Percentiles rank a stretch among this genome's conserved stretches.
Conservation (phyloP, 2,888 invertebrate species). For the Lapara coniferarum region DNA sequence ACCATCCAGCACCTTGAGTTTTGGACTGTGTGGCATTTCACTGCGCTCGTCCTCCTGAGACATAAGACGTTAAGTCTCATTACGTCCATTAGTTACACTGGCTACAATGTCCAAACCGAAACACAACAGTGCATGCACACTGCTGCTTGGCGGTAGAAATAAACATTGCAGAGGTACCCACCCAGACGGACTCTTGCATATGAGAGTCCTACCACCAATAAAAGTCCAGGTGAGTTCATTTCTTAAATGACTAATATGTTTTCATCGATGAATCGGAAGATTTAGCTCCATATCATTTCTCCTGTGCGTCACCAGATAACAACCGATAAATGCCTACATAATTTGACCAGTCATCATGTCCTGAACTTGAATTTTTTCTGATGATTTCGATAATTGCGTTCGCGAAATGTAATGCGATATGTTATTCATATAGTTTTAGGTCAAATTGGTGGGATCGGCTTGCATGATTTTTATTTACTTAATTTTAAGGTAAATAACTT, state of each 20-base stretch:
- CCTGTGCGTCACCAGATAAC: conserved; percentile 6
- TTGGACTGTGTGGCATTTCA: too few relatives aligned
- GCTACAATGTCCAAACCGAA: too few relatives aligned
- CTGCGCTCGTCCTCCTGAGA: too few relatives aligned
- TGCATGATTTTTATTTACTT: not conserved
- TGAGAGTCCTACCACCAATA: too few relatives aligned
- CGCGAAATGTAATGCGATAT: conserved; percentile 17
- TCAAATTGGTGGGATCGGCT: not conserved
- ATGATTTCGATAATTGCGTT: conserved; percentile 1
- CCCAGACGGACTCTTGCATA: too few relatives aligned
- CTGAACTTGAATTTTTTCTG: conserved; percentile 22
- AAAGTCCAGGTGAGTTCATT: too few relatives aligned
- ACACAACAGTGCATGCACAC: too few relatives aligned
- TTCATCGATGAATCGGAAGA: not conserved
- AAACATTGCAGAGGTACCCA: too few relatives aligned
- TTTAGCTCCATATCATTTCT: not conserved
- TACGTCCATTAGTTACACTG: too few relatives aligned
- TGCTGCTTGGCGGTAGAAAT: too few relatives aligned
- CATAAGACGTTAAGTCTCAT: too few relatives aligned
- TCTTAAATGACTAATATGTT: not conserved
- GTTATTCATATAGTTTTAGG: conserved; percentile 14
- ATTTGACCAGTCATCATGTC: not conserved
- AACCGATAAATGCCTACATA: not conserved
- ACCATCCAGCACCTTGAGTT: too few relatives aligned
- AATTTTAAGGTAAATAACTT: not conserved